Conservation (phyloP, 1,140 invertebrate species). For the Drepana arcuata region DNA sequence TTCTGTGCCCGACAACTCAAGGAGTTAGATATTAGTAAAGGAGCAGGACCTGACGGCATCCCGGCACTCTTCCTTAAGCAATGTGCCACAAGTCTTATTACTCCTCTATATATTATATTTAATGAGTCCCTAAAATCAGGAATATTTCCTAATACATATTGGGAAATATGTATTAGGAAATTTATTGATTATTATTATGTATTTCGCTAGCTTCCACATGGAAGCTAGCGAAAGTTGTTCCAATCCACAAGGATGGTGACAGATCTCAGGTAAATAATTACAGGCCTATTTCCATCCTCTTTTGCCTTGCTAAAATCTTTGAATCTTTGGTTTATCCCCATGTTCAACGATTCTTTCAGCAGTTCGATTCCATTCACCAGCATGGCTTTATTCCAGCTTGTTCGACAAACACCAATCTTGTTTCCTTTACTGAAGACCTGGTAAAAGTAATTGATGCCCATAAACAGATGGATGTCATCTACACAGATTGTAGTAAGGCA, state of each 20-base stretch:
- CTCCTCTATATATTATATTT: conserved; percentile 13
- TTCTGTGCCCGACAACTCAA: too few relatives aligned
- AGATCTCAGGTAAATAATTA: conserved; percentile 11
- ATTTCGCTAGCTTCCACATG: too few relatives aligned
- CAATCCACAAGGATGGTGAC: conserved; percentile 14
- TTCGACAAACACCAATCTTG: conserved; percentile 14
- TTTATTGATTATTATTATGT: too few relatives aligned
- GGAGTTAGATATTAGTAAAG: conserved; percentile 8
- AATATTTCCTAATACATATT: conserved; percentile 9
- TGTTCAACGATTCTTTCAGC: too few relatives aligned
- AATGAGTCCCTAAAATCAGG: conserved; percentile 16
- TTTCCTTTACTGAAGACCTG: too few relatives aligned
- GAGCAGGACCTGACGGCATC: conserved; percentile 14
- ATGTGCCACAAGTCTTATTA: conserved; percentile 7
- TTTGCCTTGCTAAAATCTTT: conserved; percentile 18
- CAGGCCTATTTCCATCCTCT: conserved; percentile 23
- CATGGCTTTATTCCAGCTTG: conserved; percentile 18
- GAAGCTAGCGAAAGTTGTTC: conserved; percentile 19
- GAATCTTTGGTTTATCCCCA: conserved; percentile 15
- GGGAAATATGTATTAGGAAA: too few relatives aligned
- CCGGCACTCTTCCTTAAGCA: conserved; percentile 10
- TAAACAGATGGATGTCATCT: conserved; percentile 15
- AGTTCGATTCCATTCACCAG: conserved; percentile 10
- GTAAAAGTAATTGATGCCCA: too few relatives aligned
- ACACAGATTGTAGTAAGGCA: conserved; percentile 5